Evolutionary conservation across 2,888 invertebrate species (phyloP).

Genomic region (Agrilus mali): DNA sequence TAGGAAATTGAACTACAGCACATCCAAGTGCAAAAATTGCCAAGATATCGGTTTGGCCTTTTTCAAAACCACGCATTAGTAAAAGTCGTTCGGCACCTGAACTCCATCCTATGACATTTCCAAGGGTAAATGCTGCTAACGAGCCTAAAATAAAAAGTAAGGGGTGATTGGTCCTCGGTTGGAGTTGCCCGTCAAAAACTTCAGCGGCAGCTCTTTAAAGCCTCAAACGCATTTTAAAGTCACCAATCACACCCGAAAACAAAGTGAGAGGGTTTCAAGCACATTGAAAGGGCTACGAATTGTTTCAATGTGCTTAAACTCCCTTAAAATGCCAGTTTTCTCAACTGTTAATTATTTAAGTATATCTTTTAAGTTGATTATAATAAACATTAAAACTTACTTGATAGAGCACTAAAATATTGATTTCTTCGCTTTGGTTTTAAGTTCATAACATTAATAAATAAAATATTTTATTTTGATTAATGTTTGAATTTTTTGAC

Average conservation of each 20-base stretch:
- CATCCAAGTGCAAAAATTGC: slow-evolving; percentile 18
- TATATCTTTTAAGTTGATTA: background rate
- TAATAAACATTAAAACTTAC: background rate
- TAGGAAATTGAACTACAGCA: slow-evolving; percentile 13
- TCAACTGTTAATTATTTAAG: no score
- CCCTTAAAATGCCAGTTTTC: no score
- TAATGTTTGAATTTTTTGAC: no score
- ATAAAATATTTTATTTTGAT: no score
- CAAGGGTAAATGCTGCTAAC: slow-evolving; percentile 25
- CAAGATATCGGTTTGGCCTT: slow-evolving; percentile 13
- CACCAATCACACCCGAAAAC: no score
- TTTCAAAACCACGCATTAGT: slow-evolving; percentile 5
- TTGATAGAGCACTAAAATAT: background rate
- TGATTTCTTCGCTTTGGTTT: background rate
- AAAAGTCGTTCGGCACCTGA: slow-evolving; percentile 24
- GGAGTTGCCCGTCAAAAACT: no score
- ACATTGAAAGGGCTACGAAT: no score
- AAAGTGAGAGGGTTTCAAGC: no score
- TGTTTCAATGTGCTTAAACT: no score
- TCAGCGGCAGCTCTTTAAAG: no score
- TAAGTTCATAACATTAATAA: background rate
- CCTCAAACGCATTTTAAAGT: no score
- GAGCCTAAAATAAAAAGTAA: slow-evolving; percentile 14
- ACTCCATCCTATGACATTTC: slow-evolving; percentile 34
- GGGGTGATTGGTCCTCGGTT: no score